Conservation (phyloP, 2,797 vertebrate genomes). For the Setipinna tenuifilis region DNA sequence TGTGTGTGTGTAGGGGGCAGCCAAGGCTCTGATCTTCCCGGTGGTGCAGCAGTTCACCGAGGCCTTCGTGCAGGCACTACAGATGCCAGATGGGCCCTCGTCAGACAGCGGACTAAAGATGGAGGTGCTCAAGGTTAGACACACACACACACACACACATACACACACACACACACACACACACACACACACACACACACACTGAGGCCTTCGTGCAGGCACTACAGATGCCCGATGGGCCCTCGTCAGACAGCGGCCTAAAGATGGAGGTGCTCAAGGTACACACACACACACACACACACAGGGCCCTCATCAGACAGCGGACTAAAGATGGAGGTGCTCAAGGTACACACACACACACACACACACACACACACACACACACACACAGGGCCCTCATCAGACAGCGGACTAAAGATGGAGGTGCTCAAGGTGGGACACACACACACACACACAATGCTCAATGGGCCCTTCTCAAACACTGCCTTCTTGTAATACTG, state of each 20-base stretch:
- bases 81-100: slow-evolving; percentile 92
- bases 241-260: slow-evolving; percentile 92
- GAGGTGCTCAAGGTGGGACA: slow-evolving; percentile 85
- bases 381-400: slow-evolving; percentile 79
- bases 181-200: neutral
- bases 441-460: too few species aligned
- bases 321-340: slow-evolving; percentile 97
- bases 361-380: neutral
- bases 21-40: slow-evolving; percentile 93
- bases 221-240: slow-evolving; percentile 93
- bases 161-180: neutral
- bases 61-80: slow-evolving; percentile 95
- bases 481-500: too few species aligned
- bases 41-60: slow-evolving; percentile 98
- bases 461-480: slow-evolving; percentile 88
- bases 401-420: slow-evolving; percentile 97
- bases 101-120: slow-evolving; percentile 98
- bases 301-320: slow-evolving; percentile 91
- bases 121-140: slow-evolving; percentile 93
- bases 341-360: slow-evolving; percentile 79
- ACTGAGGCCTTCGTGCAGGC: slow-evolving; percentile 93
- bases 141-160: neutral
- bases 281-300: too few species aligned
- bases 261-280: slow-evolving; percentile 95
- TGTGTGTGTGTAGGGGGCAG: slow-evolving; percentile 97